Evolutionary conservation across 2,113 vertebrate species (phyloP).

Genomic region (Recurvirostra avosetta): DNA sequence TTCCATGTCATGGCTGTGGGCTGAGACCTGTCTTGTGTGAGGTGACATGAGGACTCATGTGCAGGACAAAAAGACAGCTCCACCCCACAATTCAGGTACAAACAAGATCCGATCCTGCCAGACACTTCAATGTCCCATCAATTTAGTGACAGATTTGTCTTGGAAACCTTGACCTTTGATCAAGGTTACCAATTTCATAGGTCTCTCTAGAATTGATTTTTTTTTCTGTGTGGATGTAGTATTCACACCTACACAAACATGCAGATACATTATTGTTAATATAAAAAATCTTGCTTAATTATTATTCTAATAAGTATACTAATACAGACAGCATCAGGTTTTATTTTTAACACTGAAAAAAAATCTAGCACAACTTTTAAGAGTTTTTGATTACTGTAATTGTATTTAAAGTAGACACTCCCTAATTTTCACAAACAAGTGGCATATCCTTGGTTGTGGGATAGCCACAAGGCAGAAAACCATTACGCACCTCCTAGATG

Average conservation of each 20-base stretch:
- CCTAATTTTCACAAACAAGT: background rate
- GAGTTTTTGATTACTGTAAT: background rate
- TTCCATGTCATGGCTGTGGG: background rate
- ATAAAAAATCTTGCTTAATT: background rate
- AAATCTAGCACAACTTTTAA: background rate
- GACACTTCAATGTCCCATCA: background rate
- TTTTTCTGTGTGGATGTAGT: background rate
- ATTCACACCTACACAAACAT: background rate
- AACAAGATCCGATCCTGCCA: background rate
- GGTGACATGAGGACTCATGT: accelerated
- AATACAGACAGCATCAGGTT: background rate
- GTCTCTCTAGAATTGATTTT: background rate
- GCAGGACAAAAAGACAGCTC: background rate
- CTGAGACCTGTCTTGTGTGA: background rate
- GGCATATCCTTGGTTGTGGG: background rate
- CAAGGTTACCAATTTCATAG: background rate
- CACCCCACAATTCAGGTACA: background rate
- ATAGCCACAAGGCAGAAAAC: background rate
- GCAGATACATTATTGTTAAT: background rate
- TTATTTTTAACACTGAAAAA: background rate
- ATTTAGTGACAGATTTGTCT: background rate
- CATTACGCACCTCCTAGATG: background rate
- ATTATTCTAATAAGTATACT: background rate
- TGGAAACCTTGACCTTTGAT: background rate
- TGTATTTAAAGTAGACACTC: background rate